Evolutionary conservation across 2,888 invertebrate species (phyloP), one percentile per base, ranked within the genome.

Genomic region (Hydrotaea cyrtoneurina): DNA sequence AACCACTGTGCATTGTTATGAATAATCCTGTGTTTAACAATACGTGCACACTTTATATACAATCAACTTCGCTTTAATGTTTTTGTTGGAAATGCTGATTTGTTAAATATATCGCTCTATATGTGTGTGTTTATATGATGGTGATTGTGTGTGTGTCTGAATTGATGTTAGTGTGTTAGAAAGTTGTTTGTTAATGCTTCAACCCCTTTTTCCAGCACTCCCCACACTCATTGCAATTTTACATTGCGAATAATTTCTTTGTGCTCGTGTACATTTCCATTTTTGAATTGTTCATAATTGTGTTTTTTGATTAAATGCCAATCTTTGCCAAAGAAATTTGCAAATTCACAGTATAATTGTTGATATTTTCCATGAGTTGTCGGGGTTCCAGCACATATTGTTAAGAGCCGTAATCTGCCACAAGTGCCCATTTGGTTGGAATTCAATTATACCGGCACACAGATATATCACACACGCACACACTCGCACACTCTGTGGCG

Each of bases 131-230:
- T 17, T 69, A 66, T 66, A 4, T 2, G 10, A 31, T 31, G 1
- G n/a, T 50, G n/a, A 2, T 3, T n/a, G n/a, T 50, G 50, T 50
- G 50, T n/a, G 50, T 50, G n/a, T 69, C 39, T 43, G 17, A 46
- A 46, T 23, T 46, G 46, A 43, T 69, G 69, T 69, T 69, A 69
- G 46, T 46, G 23, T 69, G 69, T 46, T 69, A 69, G 46, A 43
- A 66, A 19, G 19, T 66, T 19, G 69, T 8, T 69, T 43, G 39
- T 39, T 8, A 21, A 55, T 21, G 10, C 15, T 39, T 46, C 21
- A 31, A 46, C 21, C 39, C 43, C 69, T 15, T 17, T 69, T 39
- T 0, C 31, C 19, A 2, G 19, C 23, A 1, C 17, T 23, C 19
- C 3, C 2, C 39, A 2, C 15, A 26, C 26, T 26, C 15, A 59